Conservation (phyloP, 2,888 invertebrate species). For the Acanthosoma haemorrhoidale region DNA sequence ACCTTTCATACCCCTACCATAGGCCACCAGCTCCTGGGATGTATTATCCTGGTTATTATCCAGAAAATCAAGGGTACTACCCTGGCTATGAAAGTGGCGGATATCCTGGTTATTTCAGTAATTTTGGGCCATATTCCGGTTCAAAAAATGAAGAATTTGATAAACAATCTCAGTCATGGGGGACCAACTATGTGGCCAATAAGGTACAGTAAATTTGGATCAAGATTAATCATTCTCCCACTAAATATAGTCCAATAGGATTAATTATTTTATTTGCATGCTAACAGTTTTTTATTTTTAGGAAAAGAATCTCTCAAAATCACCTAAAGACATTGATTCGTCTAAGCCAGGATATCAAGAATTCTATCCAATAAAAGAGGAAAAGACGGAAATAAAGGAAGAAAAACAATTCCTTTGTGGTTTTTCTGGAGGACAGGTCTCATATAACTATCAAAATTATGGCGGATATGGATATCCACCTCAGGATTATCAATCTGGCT, state of each 20-base stretch:
- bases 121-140: background rate
- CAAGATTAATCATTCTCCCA: background rate
- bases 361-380: conserved; percentile 27
- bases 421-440: conserved; percentile 29
- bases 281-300: background rate
- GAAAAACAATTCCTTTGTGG: conserved; percentile 28
- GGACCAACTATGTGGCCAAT: background rate
- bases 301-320: conserved; percentile 18
- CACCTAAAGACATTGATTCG: conserved; percentile 13
- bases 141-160: conserved; percentile 15
- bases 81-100: background rate
- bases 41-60: conserved; percentile 25
- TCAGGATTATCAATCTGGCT: background rate
- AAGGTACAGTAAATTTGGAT: background rate
- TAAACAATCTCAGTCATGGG: background rate
- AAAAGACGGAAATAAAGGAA: conserved; percentile 29
- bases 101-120: conserved; percentile 13
- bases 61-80: background rate
- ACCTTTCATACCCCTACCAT: background rate
- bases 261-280: background rate
- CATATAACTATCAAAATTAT: conserved; percentile 20
- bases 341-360: conserved; percentile 25
- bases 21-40: conserved; percentile 21
- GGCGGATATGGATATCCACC: conserved; percentile 2
- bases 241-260: background rate